Percentiles rank a stretch among this genome's conserved stretches.
phyloP scores from a whole-genome alignment of 2,888 invertebrate genomes.

The Lasioglossum leucozonium region DNA sequence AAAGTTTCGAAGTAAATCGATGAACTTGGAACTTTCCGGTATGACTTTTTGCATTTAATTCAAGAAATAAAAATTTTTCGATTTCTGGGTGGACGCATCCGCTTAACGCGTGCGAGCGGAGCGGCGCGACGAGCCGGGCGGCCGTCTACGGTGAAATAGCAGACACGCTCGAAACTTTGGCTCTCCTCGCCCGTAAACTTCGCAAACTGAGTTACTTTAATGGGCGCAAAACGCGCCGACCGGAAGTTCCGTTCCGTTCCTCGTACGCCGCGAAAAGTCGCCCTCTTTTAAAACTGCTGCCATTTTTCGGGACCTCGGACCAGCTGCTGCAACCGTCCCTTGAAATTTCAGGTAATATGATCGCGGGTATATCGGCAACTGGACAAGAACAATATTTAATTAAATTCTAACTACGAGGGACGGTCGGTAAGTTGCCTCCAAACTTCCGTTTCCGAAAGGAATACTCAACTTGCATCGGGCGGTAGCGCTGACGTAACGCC shows the following conservation, averaged over 20 bases:
- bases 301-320: constrained; percentile 51
- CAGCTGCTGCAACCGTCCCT: not conserved
- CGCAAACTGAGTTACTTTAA: constrained; percentile 77
- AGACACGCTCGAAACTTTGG: constrained; percentile 64
- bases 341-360: not conserved
- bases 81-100: constrained; percentile 4
- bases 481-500: not conserved
- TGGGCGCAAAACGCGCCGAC: constrained; percentile 58
- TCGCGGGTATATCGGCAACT: not conserved
- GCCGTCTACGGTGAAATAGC: constrained; percentile 35
- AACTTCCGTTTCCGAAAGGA: not conserved
- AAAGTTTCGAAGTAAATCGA: not conserved
- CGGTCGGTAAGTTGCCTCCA: not conserved
- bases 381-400: constrained; percentile 5
- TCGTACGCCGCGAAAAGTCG: constrained; percentile 62
- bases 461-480: not conserved
- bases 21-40: not conserved
- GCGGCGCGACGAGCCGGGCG: constrained; percentile 2
- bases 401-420: not conserved
- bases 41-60: not conserved
- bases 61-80: not conserved
- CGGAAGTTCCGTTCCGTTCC: constrained; percentile 61
- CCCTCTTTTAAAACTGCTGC: constrained; percentile 68
- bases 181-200: constrained; percentile 68
- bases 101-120: constrained; percentile 41